A percentile compares a stretch with the other conserved stretches of the same genome.
These are phyloP conservation scores for Epirrita christyi DNA, from an alignment of 2,888 invertebrate species.

Conservation along the genomic window DNA sequence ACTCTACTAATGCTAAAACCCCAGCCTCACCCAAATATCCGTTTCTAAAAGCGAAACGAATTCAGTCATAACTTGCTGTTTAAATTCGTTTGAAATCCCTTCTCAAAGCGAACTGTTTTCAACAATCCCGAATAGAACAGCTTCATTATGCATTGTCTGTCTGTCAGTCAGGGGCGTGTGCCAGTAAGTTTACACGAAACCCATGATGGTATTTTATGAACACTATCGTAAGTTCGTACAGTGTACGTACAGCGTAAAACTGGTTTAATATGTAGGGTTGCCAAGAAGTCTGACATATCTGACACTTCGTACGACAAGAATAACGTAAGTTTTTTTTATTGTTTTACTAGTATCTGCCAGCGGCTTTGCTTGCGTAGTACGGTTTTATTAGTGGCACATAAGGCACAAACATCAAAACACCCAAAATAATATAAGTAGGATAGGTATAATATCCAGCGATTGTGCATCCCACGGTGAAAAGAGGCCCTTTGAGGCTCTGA, in stretches of 20 bases:
- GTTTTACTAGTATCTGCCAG: no score
- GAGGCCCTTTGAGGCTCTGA: no score
- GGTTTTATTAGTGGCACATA: no score
- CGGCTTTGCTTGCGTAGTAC: no score
- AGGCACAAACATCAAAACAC: no score
- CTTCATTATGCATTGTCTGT: conserved; percentile 38
- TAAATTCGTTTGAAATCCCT: conserved; percentile 20
- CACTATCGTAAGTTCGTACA: conserved; percentile 17
- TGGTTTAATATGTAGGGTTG: conserved; percentile 10
- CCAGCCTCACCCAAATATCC: background rate
- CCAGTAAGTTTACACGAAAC: conserved; percentile 21
- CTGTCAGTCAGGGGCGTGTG: conserved; percentile 29
- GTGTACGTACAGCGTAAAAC: background rate
- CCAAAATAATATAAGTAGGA: no score
- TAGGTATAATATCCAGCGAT: no score
- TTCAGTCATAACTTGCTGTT: conserved; percentile 14
- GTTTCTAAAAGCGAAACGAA: background rate
- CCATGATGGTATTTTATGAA: conserved; percentile 18
- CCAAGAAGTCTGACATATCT: background rate
- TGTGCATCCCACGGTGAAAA: no score
- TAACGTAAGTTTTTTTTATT: no score
- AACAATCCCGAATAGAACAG: conserved; percentile 28
- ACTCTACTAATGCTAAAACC: background rate
- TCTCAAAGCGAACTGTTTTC: conserved; percentile 24
- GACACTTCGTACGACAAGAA: background rate